Conservation (phyloP, 2,888 invertebrate species). For the Ariolimax columbianus region DNA sequence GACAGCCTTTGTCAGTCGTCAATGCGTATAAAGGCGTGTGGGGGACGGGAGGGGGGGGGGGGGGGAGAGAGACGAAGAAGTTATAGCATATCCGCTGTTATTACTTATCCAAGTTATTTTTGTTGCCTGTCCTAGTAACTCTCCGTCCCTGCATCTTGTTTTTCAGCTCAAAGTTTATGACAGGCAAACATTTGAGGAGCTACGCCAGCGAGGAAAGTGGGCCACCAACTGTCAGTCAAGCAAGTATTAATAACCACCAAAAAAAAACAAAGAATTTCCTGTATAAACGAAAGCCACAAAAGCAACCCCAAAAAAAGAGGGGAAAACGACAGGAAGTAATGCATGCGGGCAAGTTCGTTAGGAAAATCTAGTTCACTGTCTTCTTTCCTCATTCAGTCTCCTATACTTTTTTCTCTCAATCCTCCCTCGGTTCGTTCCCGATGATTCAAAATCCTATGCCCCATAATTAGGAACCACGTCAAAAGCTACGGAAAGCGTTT, state of each 20-base stretch:
- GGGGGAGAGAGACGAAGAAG: too few relatives aligned
- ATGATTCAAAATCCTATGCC: slow-evolving; percentile 42
- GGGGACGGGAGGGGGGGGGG: too few relatives aligned
- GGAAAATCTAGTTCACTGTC: not conserved
- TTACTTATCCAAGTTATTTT: not conserved
- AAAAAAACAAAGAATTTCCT: not conserved
- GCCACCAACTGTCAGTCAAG: not conserved
- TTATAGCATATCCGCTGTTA: not conserved
- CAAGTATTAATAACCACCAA: not conserved
- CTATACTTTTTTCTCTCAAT: not conserved
- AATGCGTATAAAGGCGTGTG: too few relatives aligned
- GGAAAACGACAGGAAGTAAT: not conserved
- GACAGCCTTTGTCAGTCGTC: too few relatives aligned
- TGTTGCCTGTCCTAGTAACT: not conserved
- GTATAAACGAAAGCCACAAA: not conserved
- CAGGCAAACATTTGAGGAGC: not conserved
- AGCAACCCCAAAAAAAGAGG: not conserved
- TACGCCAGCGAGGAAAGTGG: not conserved
- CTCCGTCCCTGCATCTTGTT: not conserved
- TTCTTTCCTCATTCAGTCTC: not conserved
- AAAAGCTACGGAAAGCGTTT: slow-evolving; percentile 29
- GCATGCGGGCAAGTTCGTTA: slow-evolving; percentile 14
- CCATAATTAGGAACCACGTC: slow-evolving; percentile 40
- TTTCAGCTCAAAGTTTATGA: not conserved
- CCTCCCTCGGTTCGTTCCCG: not conserved